These are phyloP conservation scores for Pyralis farinalis DNA, from an alignment of 2,888 invertebrate species.

Conservation along the genomic window DNA sequence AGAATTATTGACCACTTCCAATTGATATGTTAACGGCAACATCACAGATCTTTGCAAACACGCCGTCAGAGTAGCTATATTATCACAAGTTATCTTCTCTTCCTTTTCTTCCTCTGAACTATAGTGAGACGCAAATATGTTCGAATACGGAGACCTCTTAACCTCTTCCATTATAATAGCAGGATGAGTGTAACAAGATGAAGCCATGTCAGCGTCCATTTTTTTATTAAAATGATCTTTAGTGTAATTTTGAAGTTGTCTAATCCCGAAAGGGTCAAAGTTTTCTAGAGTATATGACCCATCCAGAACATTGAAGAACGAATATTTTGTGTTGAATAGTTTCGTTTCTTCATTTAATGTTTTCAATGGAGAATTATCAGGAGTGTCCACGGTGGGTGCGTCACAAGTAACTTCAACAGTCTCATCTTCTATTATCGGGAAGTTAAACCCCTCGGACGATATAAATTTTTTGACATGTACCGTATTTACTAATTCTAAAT, in stretches of 20 bases:
- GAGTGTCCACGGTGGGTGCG: slow-evolving; percentile 30
- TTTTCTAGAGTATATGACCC: slow-evolving; percentile 67
- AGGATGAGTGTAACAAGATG: slow-evolving; percentile 61
- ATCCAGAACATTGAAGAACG: slow-evolving; percentile 69
- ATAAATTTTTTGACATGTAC: slow-evolving; percentile 53
- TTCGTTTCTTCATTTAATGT: slow-evolving; percentile 17
- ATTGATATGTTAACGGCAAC: slow-evolving; percentile 85
- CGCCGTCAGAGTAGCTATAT: slow-evolving; percentile 75
- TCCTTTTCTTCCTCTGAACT: slow-evolving; percentile 41
- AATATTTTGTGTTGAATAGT: slow-evolving; percentile 32
- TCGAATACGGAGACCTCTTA: slow-evolving; percentile 60
- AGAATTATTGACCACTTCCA: slow-evolving; percentile 86
- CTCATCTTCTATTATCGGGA: slow-evolving; percentile 62
- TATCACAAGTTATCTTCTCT: slow-evolving; percentile 50
- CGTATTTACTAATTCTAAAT: slow-evolving; percentile 35
- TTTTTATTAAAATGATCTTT: slow-evolving; percentile 47
- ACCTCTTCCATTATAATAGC: slow-evolving; percentile 62
- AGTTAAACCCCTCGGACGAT: slow-evolving; percentile 61
- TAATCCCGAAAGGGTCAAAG: slow-evolving; percentile 71
- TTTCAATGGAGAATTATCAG: slow-evolving; percentile 48
- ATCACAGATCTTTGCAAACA: slow-evolving; percentile 85
- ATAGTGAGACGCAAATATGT: slow-evolving; percentile 57
- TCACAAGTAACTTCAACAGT: slow-evolving; percentile 35
- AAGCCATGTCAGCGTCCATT: slow-evolving; percentile 43
- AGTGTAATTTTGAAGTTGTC: slow-evolving; percentile 39